phyloP scores from a whole-genome alignment of 2,113 vertebrate genomes.

The Ctenodactylus gundi region DNA sequence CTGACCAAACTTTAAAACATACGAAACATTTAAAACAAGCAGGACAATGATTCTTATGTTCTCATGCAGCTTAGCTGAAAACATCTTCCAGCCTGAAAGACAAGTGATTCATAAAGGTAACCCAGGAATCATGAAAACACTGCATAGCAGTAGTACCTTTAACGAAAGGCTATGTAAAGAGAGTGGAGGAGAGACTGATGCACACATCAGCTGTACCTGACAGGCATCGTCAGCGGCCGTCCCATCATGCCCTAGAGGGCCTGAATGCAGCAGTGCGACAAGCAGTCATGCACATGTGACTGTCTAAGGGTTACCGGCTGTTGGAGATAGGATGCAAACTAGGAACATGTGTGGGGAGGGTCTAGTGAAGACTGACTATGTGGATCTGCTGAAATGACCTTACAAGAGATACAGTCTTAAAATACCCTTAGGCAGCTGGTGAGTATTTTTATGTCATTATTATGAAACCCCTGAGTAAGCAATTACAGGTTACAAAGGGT shows the following conservation, averaged over 20 bases:
- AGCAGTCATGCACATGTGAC: constrained; percentile 46
- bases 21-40: constrained; percentile 52
- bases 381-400: neutral
- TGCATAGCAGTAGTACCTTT: neutral
- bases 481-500: constrained; percentile 70
- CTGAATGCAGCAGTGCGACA: neutral
- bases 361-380: neutral
- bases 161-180: constrained; percentile 46
- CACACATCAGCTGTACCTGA: neutral
- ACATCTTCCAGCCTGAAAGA: neutral
- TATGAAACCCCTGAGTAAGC: constrained; percentile 82
- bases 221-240: neutral
- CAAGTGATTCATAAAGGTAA: neutral
- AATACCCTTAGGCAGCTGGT: constrained; percentile 2
- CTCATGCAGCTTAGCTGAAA: neutral
- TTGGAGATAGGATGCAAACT: constrained; percentile 57
- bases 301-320: constrained; percentile 1
- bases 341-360: constrained; percentile 41
- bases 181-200: neutral
- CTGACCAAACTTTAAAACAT: constrained; percentile 12
- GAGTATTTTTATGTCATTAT: constrained; percentile 62
- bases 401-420: constrained; percentile 54
- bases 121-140: neutral
- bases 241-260: constrained; percentile 24
- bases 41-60: neutral